Conservation (phyloP, 2,797 vertebrate genomes). For the Sebastes hubbsi region DNA sequence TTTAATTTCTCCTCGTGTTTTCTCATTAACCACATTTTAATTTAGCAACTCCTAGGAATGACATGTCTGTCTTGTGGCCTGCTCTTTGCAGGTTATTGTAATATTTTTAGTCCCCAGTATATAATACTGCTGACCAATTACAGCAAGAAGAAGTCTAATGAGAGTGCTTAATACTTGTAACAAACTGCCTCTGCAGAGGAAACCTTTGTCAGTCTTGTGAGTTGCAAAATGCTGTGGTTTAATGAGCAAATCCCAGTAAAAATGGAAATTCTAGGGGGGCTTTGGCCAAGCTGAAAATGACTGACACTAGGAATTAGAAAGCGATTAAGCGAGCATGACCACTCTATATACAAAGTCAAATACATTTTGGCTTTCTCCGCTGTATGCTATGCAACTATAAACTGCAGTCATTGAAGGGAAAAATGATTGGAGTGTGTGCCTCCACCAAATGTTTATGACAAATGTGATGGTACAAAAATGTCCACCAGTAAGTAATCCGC, state of each 20-base stretch:
- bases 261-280: neutral
- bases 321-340: slow-evolving; percentile 19
- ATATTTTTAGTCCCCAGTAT: neutral
- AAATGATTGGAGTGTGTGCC: slow-evolving; percentile 42
- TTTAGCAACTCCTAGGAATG: slow-evolving; percentile 23
- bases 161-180: neutral
- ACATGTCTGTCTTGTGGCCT: neutral
- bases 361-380: slow-evolving; percentile 12
- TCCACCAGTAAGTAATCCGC: slow-evolving; percentile 34
- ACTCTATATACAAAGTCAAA: slow-evolving; percentile 20
- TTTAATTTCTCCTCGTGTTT: neutral
- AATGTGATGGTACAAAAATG: slow-evolving; percentile 64
- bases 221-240: slow-evolving; percentile 23
- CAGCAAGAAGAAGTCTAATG: slow-evolving; percentile 12
- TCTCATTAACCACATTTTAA: slow-evolving; percentile 16
- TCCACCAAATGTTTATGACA: slow-evolving; percentile 51
- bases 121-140: slow-evolving; percentile 13
- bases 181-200: neutral
- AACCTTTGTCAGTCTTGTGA: neutral
- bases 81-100: neutral
- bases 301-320: slow-evolving; percentile 16
- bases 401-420: slow-evolving; percentile 51
- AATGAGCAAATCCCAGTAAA: slow-evolving; percentile 23
- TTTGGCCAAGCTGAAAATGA: slow-evolving; percentile 8
- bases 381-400: slow-evolving; percentile 72